Conservation (phyloP, 2,113 vertebrate genomes). For the Opisthocomus hoazin region DNA sequence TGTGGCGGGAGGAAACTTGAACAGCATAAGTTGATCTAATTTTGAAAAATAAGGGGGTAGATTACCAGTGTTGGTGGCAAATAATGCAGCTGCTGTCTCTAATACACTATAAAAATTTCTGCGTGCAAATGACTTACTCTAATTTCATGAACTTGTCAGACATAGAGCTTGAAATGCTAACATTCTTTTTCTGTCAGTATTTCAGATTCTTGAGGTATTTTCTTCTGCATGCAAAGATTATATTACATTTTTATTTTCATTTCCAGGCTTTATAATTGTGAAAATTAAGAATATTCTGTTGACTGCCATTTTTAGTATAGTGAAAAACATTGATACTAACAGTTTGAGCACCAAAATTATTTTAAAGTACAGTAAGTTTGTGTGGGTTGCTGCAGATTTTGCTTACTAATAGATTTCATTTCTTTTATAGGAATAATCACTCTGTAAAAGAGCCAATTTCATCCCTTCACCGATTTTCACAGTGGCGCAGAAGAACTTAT, state of each 20-base stretch:
- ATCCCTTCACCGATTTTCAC: slow-evolving; percentile 67
- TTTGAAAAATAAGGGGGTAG: not conserved
- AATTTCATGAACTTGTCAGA: not conserved
- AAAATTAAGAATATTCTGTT: not conserved
- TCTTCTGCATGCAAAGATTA: not conserved
- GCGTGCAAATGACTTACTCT: not conserved
- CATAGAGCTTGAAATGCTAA: not conserved
- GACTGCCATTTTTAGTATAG: not conserved
- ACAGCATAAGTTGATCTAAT: not conserved
- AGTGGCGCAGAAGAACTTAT: slow-evolving; percentile 75
- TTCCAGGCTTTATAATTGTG: not conserved
- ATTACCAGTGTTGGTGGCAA: not conserved
- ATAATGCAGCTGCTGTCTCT: not conserved
- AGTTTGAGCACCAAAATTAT: not conserved
- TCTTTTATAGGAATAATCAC: slow-evolving; percentile 68
- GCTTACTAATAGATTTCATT: not conserved
- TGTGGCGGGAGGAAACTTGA: not conserved
- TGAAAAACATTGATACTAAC: not conserved
- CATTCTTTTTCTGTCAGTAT: not conserved
- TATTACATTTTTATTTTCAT: not conserved
- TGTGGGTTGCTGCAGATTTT: not conserved
- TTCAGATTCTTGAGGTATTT: not conserved
- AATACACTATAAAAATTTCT: not conserved
- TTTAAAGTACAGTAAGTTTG: not conserved
- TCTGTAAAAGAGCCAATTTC: slow-evolving; percentile 68